Percentiles rank a stretch among this genome's conserved stretches.
These are phyloP conservation scores for Poeciliopsis gracilis DNA, from an alignment of 2,797 vertebrate species.

Conservation along the genomic window DNA sequence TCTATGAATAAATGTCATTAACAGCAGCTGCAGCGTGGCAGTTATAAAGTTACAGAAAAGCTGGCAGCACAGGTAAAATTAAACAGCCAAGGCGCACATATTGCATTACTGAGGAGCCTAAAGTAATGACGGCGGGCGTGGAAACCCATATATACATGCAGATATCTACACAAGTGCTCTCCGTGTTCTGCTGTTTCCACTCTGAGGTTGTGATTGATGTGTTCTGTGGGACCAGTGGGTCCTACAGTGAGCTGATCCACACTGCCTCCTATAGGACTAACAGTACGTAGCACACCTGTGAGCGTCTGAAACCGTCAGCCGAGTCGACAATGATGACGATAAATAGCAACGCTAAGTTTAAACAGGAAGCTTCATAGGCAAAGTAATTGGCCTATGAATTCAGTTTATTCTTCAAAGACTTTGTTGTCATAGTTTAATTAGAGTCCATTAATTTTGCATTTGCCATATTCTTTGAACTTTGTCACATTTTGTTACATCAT, in stretches of 20 bases:
- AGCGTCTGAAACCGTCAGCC: slow-evolving; percentile 32
- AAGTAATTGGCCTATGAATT: neutral
- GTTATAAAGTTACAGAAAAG: slow-evolving; percentile 56
- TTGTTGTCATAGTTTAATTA: slow-evolving; percentile 20
- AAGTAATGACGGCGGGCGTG: slow-evolving; percentile 32
- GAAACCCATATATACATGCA: slow-evolving; percentile 28
- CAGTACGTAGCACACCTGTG: slow-evolving; percentile 40
- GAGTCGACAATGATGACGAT: slow-evolving; percentile 45
- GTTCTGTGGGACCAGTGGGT: slow-evolving; percentile 46
- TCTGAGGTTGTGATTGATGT: slow-evolving; percentile 60
- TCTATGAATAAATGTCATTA: slow-evolving; percentile 69
- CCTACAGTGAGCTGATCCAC: slow-evolving; percentile 60
- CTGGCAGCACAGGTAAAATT: slow-evolving; percentile 49
- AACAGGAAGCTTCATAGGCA: slow-evolving; percentile 3
- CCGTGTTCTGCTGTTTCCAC: slow-evolving; percentile 28
- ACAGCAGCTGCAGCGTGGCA: slow-evolving; percentile 35
- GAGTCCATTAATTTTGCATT: slow-evolving; percentile 16
- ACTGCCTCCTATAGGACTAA: slow-evolving; percentile 74
- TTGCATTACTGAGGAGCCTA: slow-evolving; percentile 34
- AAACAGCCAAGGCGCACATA: slow-evolving; percentile 56
- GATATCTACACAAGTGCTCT: slow-evolving; percentile 35
- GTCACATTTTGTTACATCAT: neutral
- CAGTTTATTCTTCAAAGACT: neutral
- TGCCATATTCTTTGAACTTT: neutral
- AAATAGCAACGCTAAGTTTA: slow-evolving; percentile 21